Conservation (phyloP, 2,113 vertebrate species). For the Parotia lawesii region DNA sequence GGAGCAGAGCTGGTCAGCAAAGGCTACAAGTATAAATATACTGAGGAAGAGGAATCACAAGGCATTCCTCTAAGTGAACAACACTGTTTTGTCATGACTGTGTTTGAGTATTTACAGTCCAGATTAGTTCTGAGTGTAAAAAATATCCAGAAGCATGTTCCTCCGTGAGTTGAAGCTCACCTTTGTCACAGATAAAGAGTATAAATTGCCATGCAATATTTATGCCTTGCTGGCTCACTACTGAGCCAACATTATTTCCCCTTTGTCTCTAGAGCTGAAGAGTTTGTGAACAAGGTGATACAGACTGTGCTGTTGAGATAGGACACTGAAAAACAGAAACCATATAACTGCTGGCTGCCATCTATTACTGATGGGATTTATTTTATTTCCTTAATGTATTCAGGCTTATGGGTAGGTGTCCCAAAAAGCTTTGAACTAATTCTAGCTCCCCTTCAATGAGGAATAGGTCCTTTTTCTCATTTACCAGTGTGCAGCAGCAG, state of each 20-base stretch:
- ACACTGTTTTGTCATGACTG: neutral
- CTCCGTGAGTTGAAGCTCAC: neutral
- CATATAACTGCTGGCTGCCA: neutral
- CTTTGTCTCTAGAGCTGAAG: neutral
- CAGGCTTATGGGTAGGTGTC: neutral
- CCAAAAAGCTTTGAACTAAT: neutral
- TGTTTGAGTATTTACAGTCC: neutral
- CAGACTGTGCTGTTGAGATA: neutral
- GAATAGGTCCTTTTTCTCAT: neutral
- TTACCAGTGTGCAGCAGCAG: neutral
- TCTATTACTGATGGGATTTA: neutral
- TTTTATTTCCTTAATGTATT: neutral
- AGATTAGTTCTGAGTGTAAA: neutral
- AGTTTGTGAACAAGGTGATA: neutral
- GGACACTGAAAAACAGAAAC: neutral
- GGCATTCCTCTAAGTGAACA: neutral
- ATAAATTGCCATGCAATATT: neutral
- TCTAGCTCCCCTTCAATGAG: neutral
- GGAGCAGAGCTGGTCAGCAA: neutral
- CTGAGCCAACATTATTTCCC: neutral
- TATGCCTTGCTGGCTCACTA: neutral
- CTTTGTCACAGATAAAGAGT: neutral
- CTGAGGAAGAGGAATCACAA: neutral
- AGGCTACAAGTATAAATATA: neutral
- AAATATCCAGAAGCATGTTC: neutral